Conservation (phyloP, 1,140 invertebrate species). For the Tetragonula clypearis region DNA sequence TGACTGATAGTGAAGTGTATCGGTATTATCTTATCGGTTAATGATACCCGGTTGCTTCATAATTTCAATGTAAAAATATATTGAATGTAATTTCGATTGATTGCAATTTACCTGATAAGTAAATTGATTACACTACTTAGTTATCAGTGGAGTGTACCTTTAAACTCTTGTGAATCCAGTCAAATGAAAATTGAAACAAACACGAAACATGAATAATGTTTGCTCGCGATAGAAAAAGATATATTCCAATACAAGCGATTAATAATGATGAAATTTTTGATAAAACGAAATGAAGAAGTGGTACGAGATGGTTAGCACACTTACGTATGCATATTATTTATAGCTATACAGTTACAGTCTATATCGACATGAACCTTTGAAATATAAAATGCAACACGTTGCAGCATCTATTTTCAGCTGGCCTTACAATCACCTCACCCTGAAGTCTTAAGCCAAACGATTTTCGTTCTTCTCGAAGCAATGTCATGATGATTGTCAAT, state of each 20-base stretch:
- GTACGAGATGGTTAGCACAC: neutral
- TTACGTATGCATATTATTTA: conserved; percentile 7
- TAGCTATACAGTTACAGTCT: neutral
- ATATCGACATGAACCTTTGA: conserved; percentile 29
- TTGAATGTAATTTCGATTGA: neutral
- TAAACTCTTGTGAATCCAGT: neutral
- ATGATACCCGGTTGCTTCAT: neutral
- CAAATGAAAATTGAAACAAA: neutral
- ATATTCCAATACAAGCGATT: too few relatives aligned
- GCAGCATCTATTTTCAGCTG: conserved; percentile 34
- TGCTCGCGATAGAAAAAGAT: neutral
- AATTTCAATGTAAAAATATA: neutral
- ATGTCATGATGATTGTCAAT: conserved; percentile 14
- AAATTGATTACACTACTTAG: neutral
- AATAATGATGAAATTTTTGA: neutral
- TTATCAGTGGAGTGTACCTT: neutral
- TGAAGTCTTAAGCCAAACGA: conserved; percentile 32
- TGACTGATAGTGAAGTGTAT: neutral
- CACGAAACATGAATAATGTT: neutral
- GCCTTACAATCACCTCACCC: conserved; percentile 15
- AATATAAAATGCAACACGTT: conserved; percentile 39
- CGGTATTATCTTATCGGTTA: neutral
- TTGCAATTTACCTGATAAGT: neutral
- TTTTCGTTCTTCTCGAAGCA: conserved; percentile 31
- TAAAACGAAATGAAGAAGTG: too few relatives aligned